Conservation (phyloP, 2,113 vertebrate genomes). For the Cranoglanis bouderius region DNA sequence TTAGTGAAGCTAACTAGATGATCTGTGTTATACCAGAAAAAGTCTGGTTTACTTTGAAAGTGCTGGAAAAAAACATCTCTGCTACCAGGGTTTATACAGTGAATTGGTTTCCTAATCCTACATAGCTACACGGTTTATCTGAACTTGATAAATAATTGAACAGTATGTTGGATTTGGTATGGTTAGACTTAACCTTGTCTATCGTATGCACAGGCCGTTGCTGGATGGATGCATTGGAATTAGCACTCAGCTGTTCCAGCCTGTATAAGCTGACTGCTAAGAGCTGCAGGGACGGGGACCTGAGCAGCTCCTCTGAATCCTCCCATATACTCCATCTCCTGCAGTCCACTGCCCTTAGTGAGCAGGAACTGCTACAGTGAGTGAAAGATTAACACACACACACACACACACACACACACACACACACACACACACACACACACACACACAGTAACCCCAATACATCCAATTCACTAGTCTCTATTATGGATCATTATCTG, state of each 20-base stretch:
- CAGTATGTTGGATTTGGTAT: not conserved
- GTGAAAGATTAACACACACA: slow-evolving; percentile 38
- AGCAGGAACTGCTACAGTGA: slow-evolving; percentile 89
- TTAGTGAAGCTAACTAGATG: not conserved
- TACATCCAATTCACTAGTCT: not conserved
- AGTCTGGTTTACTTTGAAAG: not conserved
- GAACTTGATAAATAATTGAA: not conserved
- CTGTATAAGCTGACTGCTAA: slow-evolving; percentile 85
- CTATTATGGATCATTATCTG: not conserved
- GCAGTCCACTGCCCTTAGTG: slow-evolving; percentile 73
- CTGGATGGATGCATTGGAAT: slow-evolving; percentile 95
- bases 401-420: not conserved
- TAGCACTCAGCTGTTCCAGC: slow-evolving; percentile 92
- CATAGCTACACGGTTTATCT: not conserved
- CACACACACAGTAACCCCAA: not conserved
- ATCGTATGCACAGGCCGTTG: slow-evolving; percentile 80
- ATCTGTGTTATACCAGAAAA: not conserved
- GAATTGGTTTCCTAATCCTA: not conserved
- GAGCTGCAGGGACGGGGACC: slow-evolving; percentile 80
- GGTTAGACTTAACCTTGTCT: not conserved
- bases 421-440: not conserved
- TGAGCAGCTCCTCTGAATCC: slow-evolving; percentile 78
- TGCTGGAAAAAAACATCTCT: not conserved
- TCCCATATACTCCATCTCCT: slow-evolving; percentile 83
- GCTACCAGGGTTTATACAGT: no score